Evolutionary conservation across 2,888 invertebrate species (phyloP).

Genomic region (Abscondita cerata): DNA sequence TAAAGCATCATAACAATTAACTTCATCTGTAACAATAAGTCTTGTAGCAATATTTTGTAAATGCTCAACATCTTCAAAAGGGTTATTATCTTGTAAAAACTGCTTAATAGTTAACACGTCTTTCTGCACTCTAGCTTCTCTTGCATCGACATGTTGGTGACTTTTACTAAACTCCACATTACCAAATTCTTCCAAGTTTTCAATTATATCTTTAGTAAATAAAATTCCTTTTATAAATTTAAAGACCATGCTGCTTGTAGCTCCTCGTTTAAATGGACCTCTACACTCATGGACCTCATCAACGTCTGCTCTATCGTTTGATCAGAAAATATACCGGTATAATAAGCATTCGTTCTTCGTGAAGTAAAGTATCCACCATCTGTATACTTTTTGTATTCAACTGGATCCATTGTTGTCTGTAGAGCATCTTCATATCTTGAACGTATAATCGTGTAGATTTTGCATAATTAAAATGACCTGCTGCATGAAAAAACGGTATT

Average conservation of each 20-base stretch:
- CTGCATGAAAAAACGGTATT: too few species aligned
- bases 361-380: too few species aligned
- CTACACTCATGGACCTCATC: neutral
- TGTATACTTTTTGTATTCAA: too few species aligned
- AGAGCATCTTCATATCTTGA: too few species aligned
- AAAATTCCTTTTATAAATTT: neutral
- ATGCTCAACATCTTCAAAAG: neutral
- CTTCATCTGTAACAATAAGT: neutral
- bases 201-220: neutral
- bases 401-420: too few species aligned
- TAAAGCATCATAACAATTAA: constrained; percentile 1
- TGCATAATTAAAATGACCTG: too few species aligned
- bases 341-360: too few species aligned
- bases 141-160: constrained; percentile 2
- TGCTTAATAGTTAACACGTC: neutral
- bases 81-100: neutral
- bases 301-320: too few species aligned
- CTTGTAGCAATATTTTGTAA: neutral
- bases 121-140: neutral
- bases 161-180: neutral
- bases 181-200: constrained; percentile 2
- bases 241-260: neutral
- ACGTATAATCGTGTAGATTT: too few species aligned
- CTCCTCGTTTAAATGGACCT: too few species aligned
- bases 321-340: too few species aligned